Base-by-base conservation (phyloP, 1,140 invertebrate genomes). In the Drosophila sproati region DNA sequence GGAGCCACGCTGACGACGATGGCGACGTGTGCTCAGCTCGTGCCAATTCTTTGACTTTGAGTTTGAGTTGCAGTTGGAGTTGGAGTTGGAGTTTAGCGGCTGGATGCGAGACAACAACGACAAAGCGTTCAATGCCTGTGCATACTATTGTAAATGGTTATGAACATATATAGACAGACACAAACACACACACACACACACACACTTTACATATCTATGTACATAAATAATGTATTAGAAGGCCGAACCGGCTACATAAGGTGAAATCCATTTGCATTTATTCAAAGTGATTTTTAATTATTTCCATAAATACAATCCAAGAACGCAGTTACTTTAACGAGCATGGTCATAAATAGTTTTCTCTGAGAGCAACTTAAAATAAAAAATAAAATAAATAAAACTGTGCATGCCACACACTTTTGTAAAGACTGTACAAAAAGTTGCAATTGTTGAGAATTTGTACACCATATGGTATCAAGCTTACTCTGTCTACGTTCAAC, bases 1-100 rank as follows among this genome's bases (percentile, higher is more conserved):
- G 60, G 34, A 64, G 68, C 51, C 57, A 47, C 54, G 29, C 31
- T 68, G 39, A 29, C 67, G 54, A 50, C 72, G 48, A 61, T 35
- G 7, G 50, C 57, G 83, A 86, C 83, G 85, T 89, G 85, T 89
- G 85, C 85, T 57, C 78, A 78, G 85, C 85, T 89, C 85, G 85
- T 89, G 85, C 85, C 85, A 89, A 89, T 88, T 89, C 83, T 87
- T 78, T 57, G 77, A 31, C 48, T 69, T 61, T 73, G 62, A 35
- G 70, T 52, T 61, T 57, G 47, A 10, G 56, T 56, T 63, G 32
- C 47, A 20, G 20, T 20, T 20, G 20, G 20, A 20, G 20, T 20
- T 20, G 20, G 1, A 1, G 20, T 59, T 57, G 55, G 68, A 66
- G 69, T 82, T 82, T 82, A 68, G 52, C 74, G 74, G 75, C 78